Conservation (phyloP, 2,113 vertebrate genomes). For the Pachyramphus minor region DNA sequence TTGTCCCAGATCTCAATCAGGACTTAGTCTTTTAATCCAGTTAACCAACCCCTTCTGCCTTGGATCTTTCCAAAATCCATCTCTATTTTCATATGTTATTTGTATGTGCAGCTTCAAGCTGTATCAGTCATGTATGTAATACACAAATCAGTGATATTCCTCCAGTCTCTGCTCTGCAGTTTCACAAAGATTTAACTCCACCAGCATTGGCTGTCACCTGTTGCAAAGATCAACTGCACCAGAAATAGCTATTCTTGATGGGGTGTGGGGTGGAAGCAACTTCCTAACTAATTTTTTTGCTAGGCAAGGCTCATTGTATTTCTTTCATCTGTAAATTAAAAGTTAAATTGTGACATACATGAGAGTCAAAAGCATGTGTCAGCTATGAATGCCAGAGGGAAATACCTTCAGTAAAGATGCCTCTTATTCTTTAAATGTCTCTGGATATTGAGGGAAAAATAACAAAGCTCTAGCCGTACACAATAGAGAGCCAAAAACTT, state of each 20-base stretch:
- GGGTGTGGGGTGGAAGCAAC: neutral
- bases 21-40: neutral
- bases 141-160: neutral
- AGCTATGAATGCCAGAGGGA: neutral
- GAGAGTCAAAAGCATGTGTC: neutral
- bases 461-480: neutral
- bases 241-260: neutral
- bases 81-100: neutral
- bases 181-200: neutral
- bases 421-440: neutral
- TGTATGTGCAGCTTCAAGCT: neutral
- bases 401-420: neutral
- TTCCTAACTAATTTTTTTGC: neutral
- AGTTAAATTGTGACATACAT: neutral
- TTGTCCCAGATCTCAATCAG: neutral
- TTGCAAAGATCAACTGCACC: neutral
- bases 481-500: neutral
- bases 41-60: neutral
- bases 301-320: neutral
- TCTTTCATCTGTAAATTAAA: neutral
- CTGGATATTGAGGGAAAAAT: neutral
- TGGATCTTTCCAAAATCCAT: neutral
- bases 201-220: neutral
- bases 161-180: neutral
- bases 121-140: neutral